Percentiles rank a stretch among this genome's conserved stretches.
Evolutionary conservation across 2,888 invertebrate species (phyloP).

Genomic region (Pyrochroa serraticornis): DNA sequence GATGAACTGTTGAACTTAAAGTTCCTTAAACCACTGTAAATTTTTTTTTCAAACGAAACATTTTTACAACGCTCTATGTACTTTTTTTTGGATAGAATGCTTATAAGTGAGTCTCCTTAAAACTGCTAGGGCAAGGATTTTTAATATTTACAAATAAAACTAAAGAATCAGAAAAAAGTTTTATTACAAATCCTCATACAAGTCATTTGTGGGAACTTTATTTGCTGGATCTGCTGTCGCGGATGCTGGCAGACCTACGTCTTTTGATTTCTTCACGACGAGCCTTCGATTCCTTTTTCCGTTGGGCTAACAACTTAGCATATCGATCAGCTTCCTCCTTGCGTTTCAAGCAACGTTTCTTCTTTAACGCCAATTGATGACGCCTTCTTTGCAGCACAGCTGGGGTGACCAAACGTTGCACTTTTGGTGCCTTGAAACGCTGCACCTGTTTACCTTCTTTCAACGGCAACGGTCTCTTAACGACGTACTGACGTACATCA

Average conservation of each 20-base stretch:
- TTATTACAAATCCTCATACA: too few relatives aligned
- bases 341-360: slow-evolving; percentile 79
- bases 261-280: slow-evolving; percentile 78
- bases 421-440: slow-evolving; percentile 87
- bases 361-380: slow-evolving; percentile 86
- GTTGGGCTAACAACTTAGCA: slow-evolving; percentile 88
- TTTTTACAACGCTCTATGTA: too few relatives aligned
- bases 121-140: slow-evolving; percentile 65
- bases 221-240: slow-evolving; percentile 83
- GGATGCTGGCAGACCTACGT: slow-evolving; percentile 82
- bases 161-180: too few relatives aligned
- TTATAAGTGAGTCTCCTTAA: too few relatives aligned
- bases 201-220: slow-evolving; percentile 45
- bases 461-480: slow-evolving; percentile 88
- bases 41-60: too few relatives aligned
- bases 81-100: too few relatives aligned
- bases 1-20: too few relatives aligned
- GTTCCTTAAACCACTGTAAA: too few relatives aligned
- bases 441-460: slow-evolving; percentile 76
- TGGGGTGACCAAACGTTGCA: slow-evolving; percentile 94
- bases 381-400: slow-evolving; percentile 87
- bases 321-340: slow-evolving; percentile 90
- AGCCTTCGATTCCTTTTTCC: slow-evolving; percentile 91
- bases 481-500: slow-evolving; percentile 96
- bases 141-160: slow-evolving; percentile 44